phyloP scores from a whole-genome alignment of 2,888 invertebrate species.

The Hirtodrosophila cameraria region DNA sequence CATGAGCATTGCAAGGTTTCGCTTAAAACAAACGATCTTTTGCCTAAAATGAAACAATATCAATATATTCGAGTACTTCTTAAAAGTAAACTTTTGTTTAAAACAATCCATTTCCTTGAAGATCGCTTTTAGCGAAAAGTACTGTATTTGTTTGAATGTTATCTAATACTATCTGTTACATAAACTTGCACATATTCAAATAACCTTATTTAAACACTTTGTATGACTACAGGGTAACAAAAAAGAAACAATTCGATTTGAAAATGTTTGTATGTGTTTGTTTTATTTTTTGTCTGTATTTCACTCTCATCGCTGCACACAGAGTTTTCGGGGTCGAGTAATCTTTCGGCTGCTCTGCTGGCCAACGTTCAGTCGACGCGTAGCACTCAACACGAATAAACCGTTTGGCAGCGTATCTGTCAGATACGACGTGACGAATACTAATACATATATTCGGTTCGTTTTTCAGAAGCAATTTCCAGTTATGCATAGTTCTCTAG shows the following conservation, averaged over 20 bases:
- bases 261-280: constrained; percentile 38
- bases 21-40: no score
- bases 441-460: constrained; percentile 39
- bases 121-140: no score
- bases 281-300: constrained; percentile 25
- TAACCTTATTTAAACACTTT: no score
- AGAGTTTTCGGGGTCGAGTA: constrained; percentile 37
- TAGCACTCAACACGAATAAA: constrained; percentile 77
- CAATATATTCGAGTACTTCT: no score
- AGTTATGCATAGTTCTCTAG: constrained; percentile 26
- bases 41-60: no score
- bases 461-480: constrained; percentile 15
- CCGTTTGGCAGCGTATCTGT: constrained; percentile 71
- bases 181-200: no score
- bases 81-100: no score
- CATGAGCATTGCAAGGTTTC: no score
- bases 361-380: constrained; percentile 74
- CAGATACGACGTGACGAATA: constrained; percentile 71
- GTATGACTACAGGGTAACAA: constrained; percentile 4
- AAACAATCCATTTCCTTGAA: no score
- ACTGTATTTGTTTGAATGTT: no score
- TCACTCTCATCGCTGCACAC: constrained; percentile 49
- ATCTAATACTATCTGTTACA: no score
- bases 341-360: constrained; percentile 56
- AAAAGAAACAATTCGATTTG: constrained; percentile 63